These are phyloP conservation scores for Tetranychus truncatus DNA, from an alignment of 2,888 invertebrate species.

Conservation along the genomic window DNA sequence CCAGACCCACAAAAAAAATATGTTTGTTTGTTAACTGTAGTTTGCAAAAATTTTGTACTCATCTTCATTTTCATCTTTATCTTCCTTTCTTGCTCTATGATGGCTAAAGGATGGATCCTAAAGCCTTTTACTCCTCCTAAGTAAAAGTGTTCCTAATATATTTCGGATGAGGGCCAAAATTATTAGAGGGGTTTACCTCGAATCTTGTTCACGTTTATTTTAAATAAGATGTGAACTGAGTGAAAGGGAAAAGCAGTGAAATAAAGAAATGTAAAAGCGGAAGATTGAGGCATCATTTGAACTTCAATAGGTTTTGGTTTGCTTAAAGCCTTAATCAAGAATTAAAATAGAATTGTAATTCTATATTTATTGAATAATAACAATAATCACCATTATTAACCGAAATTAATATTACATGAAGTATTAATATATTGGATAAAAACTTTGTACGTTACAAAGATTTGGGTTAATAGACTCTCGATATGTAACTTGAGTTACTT, in stretches of 20 bases:
- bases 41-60: not conserved
- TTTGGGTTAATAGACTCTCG: too few relatives aligned
- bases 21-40: not conserved
- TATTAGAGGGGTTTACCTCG: not conserved
- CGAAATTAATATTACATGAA: too few relatives aligned
- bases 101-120: not conserved
- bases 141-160: not conserved
- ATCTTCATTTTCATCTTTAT: not conserved
- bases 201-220: constrained; percentile 6
- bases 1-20: not conserved
- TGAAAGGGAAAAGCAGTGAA: not conserved
- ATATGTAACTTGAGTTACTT: too few relatives aligned
- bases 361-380: too few relatives aligned
- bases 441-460: too few relatives aligned
- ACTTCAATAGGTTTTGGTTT: not conserved
- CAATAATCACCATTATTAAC: too few relatives aligned
- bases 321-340: too few relatives aligned
- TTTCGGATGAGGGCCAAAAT: not conserved
- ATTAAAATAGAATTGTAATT: too few relatives aligned
- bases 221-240: not conserved
- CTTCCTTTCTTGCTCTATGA: not conserved
- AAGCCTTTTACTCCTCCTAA: not conserved
- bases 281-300: not conserved
- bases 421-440: too few relatives aligned
- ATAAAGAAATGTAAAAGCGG: not conserved